Evolutionary conservation across 1,140 invertebrate species (phyloP), one percentile per base, ranked within the genome.

Genomic region (Ladona fulva): DNA sequence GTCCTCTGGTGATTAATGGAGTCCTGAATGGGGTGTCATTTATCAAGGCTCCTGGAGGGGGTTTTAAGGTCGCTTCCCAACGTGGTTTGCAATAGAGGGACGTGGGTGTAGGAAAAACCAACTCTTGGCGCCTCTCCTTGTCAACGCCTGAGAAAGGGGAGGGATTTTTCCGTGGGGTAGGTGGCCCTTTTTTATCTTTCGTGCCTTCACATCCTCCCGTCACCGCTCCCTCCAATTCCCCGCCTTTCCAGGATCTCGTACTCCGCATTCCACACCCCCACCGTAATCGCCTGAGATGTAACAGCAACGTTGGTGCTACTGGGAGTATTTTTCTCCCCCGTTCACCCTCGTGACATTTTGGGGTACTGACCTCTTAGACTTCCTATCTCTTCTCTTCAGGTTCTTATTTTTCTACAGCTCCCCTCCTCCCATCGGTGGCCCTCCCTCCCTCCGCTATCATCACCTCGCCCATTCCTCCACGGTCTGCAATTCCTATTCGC

Each of bases 1-100:
- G 52, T 66, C 52, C 52, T 66, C 52, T 66, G 5, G 52, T 66
- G 52, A 66, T 66, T 66, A 66, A 66, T 66, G 52, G 52, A 66
- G 3, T 66, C 52, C 52, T 16, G 52, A 66, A 66, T 66, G 52
- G 52, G 52, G 52, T 66, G 52, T 66, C 52, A 66, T 66, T 66
- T 66, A 66, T 66, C 52, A 66, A 66, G 52, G 52, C 14, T 16
- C 5, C n/a, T 66, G 52, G 52, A 66, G 52, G 52, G n/a, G 52
- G 52, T 19, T 10, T 66, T 16, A 66, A 66, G 52, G 12, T n/a
- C n/a, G n/a, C n/a, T n/a, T n/a, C n/a, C 52, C 52, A 6, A 22
- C 16, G 52, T 66, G 52, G 52, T 22, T 3, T 37, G 52, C n/a
- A 22, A 11, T 52, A 19, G 44, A 52, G 44, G 44, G 44, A 52